Conservation (phyloP, 2,888 invertebrate genomes). For the Calephelis perditalis region DNA sequence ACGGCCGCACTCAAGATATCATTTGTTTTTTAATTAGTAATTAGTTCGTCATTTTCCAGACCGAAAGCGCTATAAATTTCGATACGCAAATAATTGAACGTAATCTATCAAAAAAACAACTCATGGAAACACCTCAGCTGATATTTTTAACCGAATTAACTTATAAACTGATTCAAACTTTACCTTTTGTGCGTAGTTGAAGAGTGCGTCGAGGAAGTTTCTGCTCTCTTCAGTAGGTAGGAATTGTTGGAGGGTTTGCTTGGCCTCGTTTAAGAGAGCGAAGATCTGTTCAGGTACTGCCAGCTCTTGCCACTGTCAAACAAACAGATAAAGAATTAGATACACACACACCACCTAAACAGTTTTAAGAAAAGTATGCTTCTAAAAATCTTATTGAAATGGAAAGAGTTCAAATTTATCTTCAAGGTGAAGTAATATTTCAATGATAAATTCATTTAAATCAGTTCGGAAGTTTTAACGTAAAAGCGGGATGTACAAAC, state of each 20-base stretch:
- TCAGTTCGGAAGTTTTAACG: too few relatives aligned
- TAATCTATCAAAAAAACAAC: too few relatives aligned
- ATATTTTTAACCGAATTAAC: not conserved
- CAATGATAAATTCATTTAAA: too few relatives aligned
- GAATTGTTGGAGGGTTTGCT: slow-evolving; percentile 73
- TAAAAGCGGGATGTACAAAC: too few relatives aligned
- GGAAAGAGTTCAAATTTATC: too few relatives aligned
- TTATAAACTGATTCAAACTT: not conserved
- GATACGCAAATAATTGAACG: too few relatives aligned
- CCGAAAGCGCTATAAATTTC: too few relatives aligned
- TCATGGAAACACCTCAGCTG: not conserved
- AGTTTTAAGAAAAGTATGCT: not conserved
- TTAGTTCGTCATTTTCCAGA: too few relatives aligned
- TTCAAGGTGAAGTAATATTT: too few relatives aligned
- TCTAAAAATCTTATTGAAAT: not conserved
- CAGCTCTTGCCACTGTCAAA: slow-evolving; percentile 53
- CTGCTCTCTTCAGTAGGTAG: slow-evolving; percentile 81
- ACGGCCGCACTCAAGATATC: too few relatives aligned
- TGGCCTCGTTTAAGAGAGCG: slow-evolving; percentile 72
- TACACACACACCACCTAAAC: not conserved
- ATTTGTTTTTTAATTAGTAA: too few relatives aligned
- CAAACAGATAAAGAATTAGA: not conserved
- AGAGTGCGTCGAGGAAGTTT: slow-evolving; percentile 77
- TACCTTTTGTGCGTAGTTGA: slow-evolving; percentile 82
- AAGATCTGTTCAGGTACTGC: slow-evolving; percentile 79